These are phyloP conservation scores for Agrilus biguttatus DNA, from an alignment of 2,888 invertebrate species.

Conservation along the genomic window DNA sequence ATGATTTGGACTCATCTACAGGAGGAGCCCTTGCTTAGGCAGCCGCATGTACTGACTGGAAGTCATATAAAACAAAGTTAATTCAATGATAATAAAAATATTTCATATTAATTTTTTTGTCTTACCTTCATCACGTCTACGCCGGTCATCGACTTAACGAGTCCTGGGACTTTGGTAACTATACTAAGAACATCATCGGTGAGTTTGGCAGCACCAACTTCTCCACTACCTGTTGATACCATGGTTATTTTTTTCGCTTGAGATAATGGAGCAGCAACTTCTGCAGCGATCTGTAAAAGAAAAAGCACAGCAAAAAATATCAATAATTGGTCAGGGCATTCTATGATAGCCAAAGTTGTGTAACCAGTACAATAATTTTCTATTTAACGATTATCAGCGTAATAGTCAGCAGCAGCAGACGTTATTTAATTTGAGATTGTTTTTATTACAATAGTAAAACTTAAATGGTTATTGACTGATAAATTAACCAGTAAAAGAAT, in stretches of 20 bases:
- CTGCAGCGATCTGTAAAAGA: conserved; percentile 70
- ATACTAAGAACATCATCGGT: conserved; percentile 90
- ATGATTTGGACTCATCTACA: not conserved
- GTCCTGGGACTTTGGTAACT: conserved; percentile 79
- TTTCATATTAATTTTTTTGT: conserved; percentile 1
- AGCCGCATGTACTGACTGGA: conserved; percentile 15
- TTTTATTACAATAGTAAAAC: too few species aligned
- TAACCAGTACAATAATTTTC: too few species aligned
- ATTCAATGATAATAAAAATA: too few species aligned
- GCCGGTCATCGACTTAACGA: conserved; percentile 85
- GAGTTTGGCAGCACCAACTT: conserved; percentile 86
- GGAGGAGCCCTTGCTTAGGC: conserved; percentile 2
- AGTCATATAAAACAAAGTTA: conserved; percentile 2
- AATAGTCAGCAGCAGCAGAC: too few species aligned
- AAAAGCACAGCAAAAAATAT: too few species aligned
- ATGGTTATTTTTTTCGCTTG: conserved; percentile 93
- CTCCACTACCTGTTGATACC: conserved; percentile 85
- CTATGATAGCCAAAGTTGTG: too few species aligned
- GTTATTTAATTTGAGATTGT: too few species aligned
- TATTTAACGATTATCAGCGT: too few species aligned
- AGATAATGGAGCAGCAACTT: conserved; percentile 88
- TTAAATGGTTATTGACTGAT: too few species aligned
- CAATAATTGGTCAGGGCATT: too few species aligned
- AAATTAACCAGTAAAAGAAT: too few species aligned
- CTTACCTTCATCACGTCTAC: conserved; percentile 81